Conservation (phyloP, 2,797 vertebrate genomes). For the Hephaestus fuliginosus region DNA sequence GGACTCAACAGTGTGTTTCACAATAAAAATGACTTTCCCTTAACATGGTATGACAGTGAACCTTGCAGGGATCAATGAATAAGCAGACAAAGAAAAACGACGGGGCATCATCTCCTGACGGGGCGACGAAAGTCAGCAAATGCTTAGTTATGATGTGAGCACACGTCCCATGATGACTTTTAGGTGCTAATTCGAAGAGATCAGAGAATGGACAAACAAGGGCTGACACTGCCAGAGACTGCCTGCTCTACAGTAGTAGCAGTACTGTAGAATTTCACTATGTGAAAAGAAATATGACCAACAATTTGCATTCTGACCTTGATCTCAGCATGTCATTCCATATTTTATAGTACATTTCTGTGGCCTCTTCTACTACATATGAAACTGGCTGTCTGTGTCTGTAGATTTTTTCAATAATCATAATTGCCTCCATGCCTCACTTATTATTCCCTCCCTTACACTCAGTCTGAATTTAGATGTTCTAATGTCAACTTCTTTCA, state of each 20-base stretch:
- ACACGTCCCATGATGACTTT: constrained; percentile 2
- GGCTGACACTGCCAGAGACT: not conserved
- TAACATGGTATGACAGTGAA: constrained; percentile 20
- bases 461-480: constrained; percentile 7
- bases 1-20: constrained; percentile 20
- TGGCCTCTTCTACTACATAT: no score
- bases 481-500: constrained; percentile 36
- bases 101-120: constrained; percentile 19
- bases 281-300: not conserved
- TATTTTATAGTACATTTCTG: no score
- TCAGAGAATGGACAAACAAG: constrained; percentile 3
- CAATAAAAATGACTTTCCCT: constrained; percentile 15
- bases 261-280: not conserved
- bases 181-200: constrained; percentile 34
- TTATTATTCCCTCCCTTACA: no score
- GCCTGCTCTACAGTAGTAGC: not conserved
- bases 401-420: no score
- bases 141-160: constrained; percentile 6
- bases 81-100: constrained; percentile 35
- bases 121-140: constrained; percentile 18
- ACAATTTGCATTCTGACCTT: constrained; percentile 2
- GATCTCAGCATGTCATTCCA: not conserved
- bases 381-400: no score
- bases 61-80: constrained; percentile 40
- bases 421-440: no score